Conservation (phyloP, 2,888 invertebrate genomes). For the Pilophorus perplexus region DNA sequence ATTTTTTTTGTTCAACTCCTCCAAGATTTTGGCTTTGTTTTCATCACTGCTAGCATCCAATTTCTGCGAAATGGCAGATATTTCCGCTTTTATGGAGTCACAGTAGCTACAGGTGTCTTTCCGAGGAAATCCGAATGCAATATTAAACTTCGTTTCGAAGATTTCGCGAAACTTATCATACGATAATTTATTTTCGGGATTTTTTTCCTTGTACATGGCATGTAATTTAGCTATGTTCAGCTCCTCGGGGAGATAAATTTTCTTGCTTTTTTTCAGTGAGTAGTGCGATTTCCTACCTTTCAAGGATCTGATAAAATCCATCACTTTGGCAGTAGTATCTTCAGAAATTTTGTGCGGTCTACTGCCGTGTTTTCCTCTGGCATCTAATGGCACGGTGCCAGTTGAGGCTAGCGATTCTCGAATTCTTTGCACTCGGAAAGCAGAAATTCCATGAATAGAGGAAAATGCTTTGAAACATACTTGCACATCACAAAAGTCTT, state of each 20-base stretch:
- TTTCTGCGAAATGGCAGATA: background rate
- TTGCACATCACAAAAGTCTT: background rate
- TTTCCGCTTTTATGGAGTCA: slow-evolving; percentile 12
- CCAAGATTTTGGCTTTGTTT: background rate
- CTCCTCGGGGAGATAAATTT: slow-evolving; percentile 41
- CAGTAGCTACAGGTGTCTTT: slow-evolving; percentile 24
- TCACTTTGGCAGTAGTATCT: slow-evolving; percentile 36
- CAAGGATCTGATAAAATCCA: slow-evolving; percentile 27
- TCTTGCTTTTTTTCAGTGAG: slow-evolving; percentile 11
- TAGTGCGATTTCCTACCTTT: slow-evolving; percentile 20
- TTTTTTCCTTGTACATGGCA: slow-evolving; percentile 38
- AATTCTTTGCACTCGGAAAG: background rate
- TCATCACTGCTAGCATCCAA: background rate
- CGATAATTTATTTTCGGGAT: background rate
- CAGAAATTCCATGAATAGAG: background rate
- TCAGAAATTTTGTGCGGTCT: slow-evolving; percentile 36
- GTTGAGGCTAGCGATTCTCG: background rate
- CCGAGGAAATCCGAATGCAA: slow-evolving; percentile 14
- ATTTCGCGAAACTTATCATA: slow-evolving; percentile 13
- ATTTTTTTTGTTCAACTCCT: background rate
- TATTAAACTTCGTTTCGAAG: slow-evolving; percentile 11
- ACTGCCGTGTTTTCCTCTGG: slow-evolving; percentile 38
- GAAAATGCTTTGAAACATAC: slow-evolving; percentile 17
- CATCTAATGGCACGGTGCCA: slow-evolving; percentile 18
- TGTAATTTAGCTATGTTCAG: slow-evolving; percentile 39